Base-by-base conservation (phyloP, 2,888 invertebrate species). In the Dendrolimus houi region DNA sequence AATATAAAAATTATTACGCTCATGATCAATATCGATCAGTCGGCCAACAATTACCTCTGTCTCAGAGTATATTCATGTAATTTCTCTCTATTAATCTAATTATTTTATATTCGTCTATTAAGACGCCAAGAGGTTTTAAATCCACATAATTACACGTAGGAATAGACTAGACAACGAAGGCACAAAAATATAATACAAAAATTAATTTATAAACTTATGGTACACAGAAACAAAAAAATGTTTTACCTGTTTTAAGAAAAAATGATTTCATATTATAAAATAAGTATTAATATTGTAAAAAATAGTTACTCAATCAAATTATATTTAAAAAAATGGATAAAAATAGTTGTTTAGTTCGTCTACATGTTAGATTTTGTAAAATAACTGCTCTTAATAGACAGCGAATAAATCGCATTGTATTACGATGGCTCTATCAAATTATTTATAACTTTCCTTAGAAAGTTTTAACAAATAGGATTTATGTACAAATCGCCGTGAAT, bases 81-180 rank as follows among this genome's bases (percentile, higher is more conserved):
- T 47, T 47, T 47, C 12, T 68, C 60, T 68, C 60, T 61, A 55
- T 62, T 59, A 68, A 68, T 17, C 3, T 60, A 42, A 63, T 68
- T 68, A 64, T 68, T 59, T 56, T 53, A 12, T 41, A 9, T 6
- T 47, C 53, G 57, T 61, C 52, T 40, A 42, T 17, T 53, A 12
- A 41, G 9, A 42, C 42, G 41, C n/a, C 54, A 54, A 14, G 54
- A 54, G 54, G 54, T 54, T 54, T 54, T 54, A 29, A 40, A n/a
- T 17, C 40, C 54, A 29, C 54, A n/a, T 13, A 53, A 56, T 53
- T 41, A 13, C 12, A 42, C 12, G 29, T 54, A 54, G 3, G 40
- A 40, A n/a, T 41, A 54, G 54, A 54, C 54, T 54, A 54, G 54
- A 54, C 40, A 40, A 40, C 41, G 29, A 54, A 54, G 54, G 54